Evolutionary conservation across 2,113 vertebrate genomes (phyloP).

Genomic region (Cynoglossus semilaevis): DNA sequence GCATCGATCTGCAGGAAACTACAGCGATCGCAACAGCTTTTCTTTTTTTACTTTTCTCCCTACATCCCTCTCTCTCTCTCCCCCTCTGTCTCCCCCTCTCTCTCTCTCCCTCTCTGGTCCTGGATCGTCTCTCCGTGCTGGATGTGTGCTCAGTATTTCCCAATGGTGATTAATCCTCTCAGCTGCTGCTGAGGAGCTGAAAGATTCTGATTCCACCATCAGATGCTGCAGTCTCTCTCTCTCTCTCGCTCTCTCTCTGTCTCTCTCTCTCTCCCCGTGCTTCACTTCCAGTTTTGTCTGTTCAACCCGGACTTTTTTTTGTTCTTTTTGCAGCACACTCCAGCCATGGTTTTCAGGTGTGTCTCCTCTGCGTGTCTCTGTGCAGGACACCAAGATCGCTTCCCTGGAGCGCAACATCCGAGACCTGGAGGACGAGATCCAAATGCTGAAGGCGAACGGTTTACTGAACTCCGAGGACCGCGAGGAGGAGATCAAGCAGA

Average conservation of each 20-base stretch:
- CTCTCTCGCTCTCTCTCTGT: slow-evolving; percentile 27
- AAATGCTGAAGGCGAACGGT: slow-evolving; percentile 97
- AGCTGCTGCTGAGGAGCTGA: slow-evolving; percentile 48
- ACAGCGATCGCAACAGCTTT: slow-evolving; percentile 39
- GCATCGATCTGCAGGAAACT: slow-evolving; percentile 60
- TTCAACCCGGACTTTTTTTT: slow-evolving; percentile 24
- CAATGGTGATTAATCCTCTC: slow-evolving; percentile 75
- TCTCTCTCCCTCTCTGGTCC: slow-evolving; percentile 40
- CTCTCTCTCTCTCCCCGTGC: slow-evolving; percentile 15
- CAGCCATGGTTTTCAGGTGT: slow-evolving; percentile 56
- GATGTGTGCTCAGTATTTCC: slow-evolving; percentile 70
- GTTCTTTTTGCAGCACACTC: slow-evolving; percentile 41
- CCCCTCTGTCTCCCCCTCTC: slow-evolving; percentile 44
- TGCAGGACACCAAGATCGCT: slow-evolving; percentile 97
- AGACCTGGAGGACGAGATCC: slow-evolving; percentile 99
- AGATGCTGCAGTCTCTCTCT: slow-evolving; percentile 63
- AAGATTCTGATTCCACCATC: slow-evolving; percentile 62
- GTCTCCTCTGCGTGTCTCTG: slow-evolving; percentile 65
- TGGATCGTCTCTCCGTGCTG: slow-evolving; percentile 55
- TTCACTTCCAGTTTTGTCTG: slow-evolving; percentile 10
- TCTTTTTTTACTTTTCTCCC: slow-evolving; percentile 53
- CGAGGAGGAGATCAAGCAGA: slow-evolving; percentile 99
- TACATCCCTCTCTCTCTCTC: slow-evolving; percentile 16
- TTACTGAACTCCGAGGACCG: slow-evolving; percentile 92
- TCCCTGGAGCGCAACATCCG: slow-evolving; percentile 97